phyloP scores from a whole-genome alignment of 2,888 invertebrate species.

The Drosophila siamana region DNA sequence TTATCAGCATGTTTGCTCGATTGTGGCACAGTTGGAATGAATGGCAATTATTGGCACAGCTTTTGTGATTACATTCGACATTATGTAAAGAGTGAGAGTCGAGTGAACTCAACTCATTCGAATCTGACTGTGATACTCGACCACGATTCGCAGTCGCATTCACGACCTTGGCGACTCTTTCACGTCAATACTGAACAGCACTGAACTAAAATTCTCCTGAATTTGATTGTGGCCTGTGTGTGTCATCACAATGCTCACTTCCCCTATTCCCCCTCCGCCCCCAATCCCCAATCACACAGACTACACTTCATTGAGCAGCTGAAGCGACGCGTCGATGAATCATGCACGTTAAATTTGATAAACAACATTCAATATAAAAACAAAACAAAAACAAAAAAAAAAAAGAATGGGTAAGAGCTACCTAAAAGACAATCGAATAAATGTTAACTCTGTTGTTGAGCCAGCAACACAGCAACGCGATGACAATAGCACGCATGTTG shows the following conservation, averaged over 20 bases:
- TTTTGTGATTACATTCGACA: conserved; percentile 17
- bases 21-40: conserved; percentile 12
- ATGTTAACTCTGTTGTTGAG: conserved; percentile 22
- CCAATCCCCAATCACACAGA: not conserved
- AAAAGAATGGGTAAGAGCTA: conserved; percentile 34
- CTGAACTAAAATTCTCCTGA: conserved; percentile 34
- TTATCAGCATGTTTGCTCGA: conserved; percentile 10
- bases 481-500: conserved; percentile 12
- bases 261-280: not conserved
- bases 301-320: conserved; percentile 12
- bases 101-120: conserved; percentile 9
- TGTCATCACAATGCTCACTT: conserved; percentile 40
- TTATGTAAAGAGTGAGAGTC: conserved; percentile 9
- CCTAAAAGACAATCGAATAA: conserved; percentile 27
- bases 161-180: conserved; percentile 23
- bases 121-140: not conserved
- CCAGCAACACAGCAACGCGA: conserved; percentile 11
- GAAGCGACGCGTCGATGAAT: conserved; percentile 31
- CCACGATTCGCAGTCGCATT: conserved; percentile 16
- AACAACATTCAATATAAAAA: conserved; percentile 18
- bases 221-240: conserved; percentile 30
- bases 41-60: conserved; percentile 35
- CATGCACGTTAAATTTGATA: conserved; percentile 46
- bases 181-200: conserved; percentile 27
- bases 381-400: not conserved